phyloP scores from a whole-genome alignment of 1,140 invertebrate genomes.

The Tetramorium alpestre region DNA sequence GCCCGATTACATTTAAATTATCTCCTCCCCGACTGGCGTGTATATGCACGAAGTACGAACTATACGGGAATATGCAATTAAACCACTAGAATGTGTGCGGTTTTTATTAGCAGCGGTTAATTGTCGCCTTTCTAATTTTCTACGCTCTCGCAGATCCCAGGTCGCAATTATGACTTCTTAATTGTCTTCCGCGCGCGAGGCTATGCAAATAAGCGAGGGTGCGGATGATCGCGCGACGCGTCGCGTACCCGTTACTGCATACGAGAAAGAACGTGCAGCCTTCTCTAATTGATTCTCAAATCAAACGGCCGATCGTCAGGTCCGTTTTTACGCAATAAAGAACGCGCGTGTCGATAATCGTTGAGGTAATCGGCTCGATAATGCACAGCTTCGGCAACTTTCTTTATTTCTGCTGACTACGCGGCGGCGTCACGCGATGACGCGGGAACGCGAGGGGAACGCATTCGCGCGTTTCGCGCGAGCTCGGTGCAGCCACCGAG shows the following conservation, averaged over 20 bases:
- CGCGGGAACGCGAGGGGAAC: not conserved
- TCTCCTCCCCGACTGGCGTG: not conserved
- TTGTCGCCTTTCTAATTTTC: conserved; percentile 55
- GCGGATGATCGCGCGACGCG: not conserved
- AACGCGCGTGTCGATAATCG: conserved; percentile 45
- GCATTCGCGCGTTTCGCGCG: conserved; percentile 20
- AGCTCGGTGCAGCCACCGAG: not conserved
- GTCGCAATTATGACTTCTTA: not conserved
- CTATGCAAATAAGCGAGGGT: conserved; percentile 21
- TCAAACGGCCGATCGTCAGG: not conserved
- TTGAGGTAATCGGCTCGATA: conserved; percentile 14
- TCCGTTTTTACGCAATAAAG: not conserved
- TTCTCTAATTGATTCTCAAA: not conserved
- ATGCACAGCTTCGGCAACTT: not conserved
- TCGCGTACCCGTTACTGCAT: not conserved
- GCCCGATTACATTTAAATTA: conserved; percentile 50
- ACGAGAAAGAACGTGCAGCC: too few relatives aligned
- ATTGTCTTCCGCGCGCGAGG: conserved; percentile 27
- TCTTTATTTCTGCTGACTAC: conserved; percentile 46
- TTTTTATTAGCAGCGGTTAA: conserved; percentile 30
- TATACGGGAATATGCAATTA: not conserved
- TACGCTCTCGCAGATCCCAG: not conserved
- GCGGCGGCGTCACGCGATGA: conserved; percentile 14
- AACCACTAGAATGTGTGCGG: conserved; percentile 17
- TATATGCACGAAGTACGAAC: not conserved